These are phyloP conservation scores for Hyperopisus bebe DNA, from an alignment of 2,113 vertebrate genomes.

Conservation along the genomic window DNA sequence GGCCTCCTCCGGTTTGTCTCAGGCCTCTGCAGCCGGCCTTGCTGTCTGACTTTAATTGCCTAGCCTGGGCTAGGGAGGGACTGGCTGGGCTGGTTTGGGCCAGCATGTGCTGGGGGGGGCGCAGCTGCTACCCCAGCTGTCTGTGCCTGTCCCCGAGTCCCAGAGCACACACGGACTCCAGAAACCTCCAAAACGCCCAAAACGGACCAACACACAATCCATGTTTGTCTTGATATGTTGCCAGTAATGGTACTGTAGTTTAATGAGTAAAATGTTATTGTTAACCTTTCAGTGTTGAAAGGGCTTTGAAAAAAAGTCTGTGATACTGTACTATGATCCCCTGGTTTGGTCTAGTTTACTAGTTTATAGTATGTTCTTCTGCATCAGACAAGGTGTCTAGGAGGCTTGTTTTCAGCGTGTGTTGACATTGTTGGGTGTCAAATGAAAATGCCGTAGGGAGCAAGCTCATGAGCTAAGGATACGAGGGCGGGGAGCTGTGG, in stretches of 20 bases:
- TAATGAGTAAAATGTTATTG: not conserved
- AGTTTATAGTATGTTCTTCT: not conserved
- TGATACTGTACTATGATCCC: not conserved
- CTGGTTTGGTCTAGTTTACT: not conserved
- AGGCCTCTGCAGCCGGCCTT: not conserved
- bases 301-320: not conserved
- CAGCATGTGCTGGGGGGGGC: not conserved
- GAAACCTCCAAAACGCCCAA: not conserved
- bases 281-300: not conserved
- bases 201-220: not conserved
- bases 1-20: not conserved
- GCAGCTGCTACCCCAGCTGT: constrained; percentile 20
- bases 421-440: not conserved
- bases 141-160: not conserved
- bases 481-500: not conserved
- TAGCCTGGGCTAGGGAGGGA: not conserved
- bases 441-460: not conserved
- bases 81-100: not conserved
- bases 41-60: not conserved
- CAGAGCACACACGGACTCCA: not conserved
- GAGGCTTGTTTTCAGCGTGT: not conserved
- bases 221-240: not conserved
- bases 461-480: not conserved
- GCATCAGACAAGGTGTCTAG: not conserved
- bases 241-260: not conserved